Evolutionary conservation across 2,113 vertebrate genomes (phyloP), one percentile per base, ranked within the genome.

Genomic region (Choloepus hoffmanni): DNA sequence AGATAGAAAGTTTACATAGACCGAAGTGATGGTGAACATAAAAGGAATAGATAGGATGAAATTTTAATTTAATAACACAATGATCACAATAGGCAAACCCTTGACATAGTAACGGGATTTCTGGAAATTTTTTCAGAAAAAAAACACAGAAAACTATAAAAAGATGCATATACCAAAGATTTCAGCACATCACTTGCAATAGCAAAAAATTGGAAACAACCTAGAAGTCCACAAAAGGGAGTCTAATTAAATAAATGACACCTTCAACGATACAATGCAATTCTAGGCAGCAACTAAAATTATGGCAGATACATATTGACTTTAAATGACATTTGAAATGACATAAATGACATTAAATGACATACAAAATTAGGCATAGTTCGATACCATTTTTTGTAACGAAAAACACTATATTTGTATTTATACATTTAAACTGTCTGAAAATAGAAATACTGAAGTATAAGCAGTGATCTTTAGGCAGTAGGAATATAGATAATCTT

Each of bases 201-300:
- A 86, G n/a, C 50, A 76, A 77, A 89, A 50, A 74, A 53, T 0
- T 23, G 21, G 48, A 93, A 84, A 85, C 43, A 58, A 73, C 62
- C 16, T 48, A 87, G 19, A 74, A 96, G 86, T 45, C 43, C 36
- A 63, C 50, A 8, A 60, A 15, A 24, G 53, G 33, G 33, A 83
- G 23, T 78, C 62, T 76, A 96, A 92, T 24, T 85, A 90, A 92
- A 85, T 65, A 72, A 58, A 86, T 36, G n/a, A 86, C 43, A 91
- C 2, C 50, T 24, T 77, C 40, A 58, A 40, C 18, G 36, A 21
- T 45, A 86, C 30, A 65, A 36, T 60, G 8, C 15, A 70, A 72
- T 50, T 89, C 24, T 91, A 85, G 16, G 33, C 24, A 84, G 78
- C 53, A 68, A 55, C 40, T 84, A 90, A 90, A 86, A 92, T 88